Evolutionary conservation across 1,140 invertebrate species (phyloP), one percentile per base, ranked within the genome.

Genomic region (Lithobius niger): DNA sequence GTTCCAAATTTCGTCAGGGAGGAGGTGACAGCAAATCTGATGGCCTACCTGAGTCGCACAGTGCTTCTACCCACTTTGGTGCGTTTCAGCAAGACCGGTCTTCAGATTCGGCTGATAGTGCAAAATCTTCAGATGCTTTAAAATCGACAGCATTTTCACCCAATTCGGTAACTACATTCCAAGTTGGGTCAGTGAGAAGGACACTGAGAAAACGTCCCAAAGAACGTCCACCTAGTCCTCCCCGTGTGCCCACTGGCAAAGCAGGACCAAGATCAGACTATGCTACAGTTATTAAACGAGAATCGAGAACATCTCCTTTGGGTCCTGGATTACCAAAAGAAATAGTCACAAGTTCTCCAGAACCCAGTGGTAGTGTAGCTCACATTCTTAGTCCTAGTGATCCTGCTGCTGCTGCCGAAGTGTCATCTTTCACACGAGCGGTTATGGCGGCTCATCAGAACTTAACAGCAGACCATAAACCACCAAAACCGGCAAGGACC

Each of bases 41-140:
- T 22, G 44, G 15, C 10, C 15, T 13, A 21, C 22, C 44, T 22
- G 22, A 47, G 10, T 13, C 10, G 10, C 22, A 47, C 10, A 21
- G 22, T 10, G n/a, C 31, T 10, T 36, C 31, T 36, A 36, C 31
- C 10, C 31, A 36, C n/a, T 36, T 36, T n/a, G 31, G 31, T 36
- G 31, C n/a, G n/a, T 36, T 10, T 21, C 44, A 6, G 6, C 48
- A 26, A 3, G 48, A 50, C 10, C 21, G 24, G 26, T 77, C 78
- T 3, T 77, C 76, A 0, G 76, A 78, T 59, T 77, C 76, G n/a
- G 77, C 76, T 59, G 76, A 73, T 55, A 76, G 73, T 59, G 66
- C 68, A 24, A 70, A 67, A 13, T 77, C 76, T 19, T 77, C 76
- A 59, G 76, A 73, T 56, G 76, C 72, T 59, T 66, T 67, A 25